Conservation (phyloP, 2,888 invertebrate genomes). For the Vannuccia rotundouncinata region DNA sequence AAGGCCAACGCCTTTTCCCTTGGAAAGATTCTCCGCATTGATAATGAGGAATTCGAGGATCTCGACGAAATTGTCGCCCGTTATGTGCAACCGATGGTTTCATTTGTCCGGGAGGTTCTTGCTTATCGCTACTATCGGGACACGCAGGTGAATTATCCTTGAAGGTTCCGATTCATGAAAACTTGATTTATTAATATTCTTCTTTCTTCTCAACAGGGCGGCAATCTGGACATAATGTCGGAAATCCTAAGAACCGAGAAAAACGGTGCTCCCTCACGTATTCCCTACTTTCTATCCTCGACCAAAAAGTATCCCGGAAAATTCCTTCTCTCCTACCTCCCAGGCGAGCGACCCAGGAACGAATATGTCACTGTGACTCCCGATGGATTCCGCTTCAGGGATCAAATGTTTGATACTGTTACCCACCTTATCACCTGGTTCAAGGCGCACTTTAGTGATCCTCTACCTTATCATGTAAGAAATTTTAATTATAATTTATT, state of each 20-base stretch:
- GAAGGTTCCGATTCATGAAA: neutral
- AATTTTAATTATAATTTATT: no score
- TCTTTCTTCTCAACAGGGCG: no score
- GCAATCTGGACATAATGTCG: slow-evolving; percentile 77
- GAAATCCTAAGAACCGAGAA: slow-evolving; percentile 81
- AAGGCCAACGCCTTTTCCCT: slow-evolving; percentile 92
- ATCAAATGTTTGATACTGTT: slow-evolving; percentile 73
- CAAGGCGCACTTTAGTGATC: slow-evolving; percentile 91
- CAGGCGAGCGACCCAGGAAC: slow-evolving; percentile 73
- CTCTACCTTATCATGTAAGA: slow-evolving; percentile 56
- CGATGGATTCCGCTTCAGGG: slow-evolving; percentile 81
- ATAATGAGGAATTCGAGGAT: slow-evolving; percentile 80
- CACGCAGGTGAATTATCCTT: slow-evolving; percentile 28
- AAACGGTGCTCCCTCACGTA: slow-evolving; percentile 61
- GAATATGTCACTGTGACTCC: slow-evolving; percentile 85
- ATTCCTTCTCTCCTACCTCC: slow-evolving; percentile 86
- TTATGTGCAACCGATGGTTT: slow-evolving; percentile 91
- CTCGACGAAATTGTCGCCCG: slow-evolving; percentile 97
- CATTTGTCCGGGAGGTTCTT: slow-evolving; percentile 79
- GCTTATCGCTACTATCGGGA: slow-evolving; percentile 69
- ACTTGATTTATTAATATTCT: no score
- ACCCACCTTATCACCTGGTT: slow-evolving; percentile 83
- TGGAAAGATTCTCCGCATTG: slow-evolving; percentile 61
- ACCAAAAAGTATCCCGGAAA: slow-evolving; percentile 60
- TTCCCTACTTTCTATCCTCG: slow-evolving; percentile 52